Conservation (phyloP, 2,888 invertebrate species). For the Mechanitis messenoides region DNA sequence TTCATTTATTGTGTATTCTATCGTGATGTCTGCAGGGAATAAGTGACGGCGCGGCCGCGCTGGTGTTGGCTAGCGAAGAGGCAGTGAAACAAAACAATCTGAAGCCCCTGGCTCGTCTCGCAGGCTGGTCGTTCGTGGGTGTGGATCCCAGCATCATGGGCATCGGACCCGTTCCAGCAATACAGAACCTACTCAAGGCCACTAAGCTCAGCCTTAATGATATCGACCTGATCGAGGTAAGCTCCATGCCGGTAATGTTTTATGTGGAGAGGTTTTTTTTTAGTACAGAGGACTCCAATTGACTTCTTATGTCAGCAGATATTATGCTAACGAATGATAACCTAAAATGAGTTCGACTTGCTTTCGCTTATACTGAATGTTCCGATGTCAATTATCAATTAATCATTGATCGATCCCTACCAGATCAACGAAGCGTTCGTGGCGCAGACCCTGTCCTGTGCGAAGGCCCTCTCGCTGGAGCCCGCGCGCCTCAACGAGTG, state of each 20-base stretch:
- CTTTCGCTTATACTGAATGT: no score
- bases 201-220: slow-evolving; percentile 88
- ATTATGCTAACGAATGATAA: no score
- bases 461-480: slow-evolving; percentile 91
- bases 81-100: slow-evolving; percentile 84
- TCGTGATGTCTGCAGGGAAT: slow-evolving; percentile 81
- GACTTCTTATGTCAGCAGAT: neutral
- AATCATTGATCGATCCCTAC: no score
- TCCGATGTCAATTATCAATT: no score
- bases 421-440: slow-evolving; percentile 99
- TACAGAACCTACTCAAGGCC: slow-evolving; percentile 87
- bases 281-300: neutral
- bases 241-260: slow-evolving; percentile 6
- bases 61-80: slow-evolving; percentile 93
- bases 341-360: no score
- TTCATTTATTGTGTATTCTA: neutral
- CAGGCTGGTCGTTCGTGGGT: slow-evolving; percentile 94
- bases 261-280: no score
- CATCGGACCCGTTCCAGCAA: slow-evolving; percentile 96
- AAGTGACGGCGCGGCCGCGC: slow-evolving; percentile 96
- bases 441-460: slow-evolving; percentile 94
- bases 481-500: slow-evolving; percentile 92
- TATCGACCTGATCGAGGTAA: slow-evolving; percentile 93
- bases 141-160: slow-evolving; percentile 99
- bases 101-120: slow-evolving; percentile 92